Evolutionary conservation across 1,140 invertebrate genomes (phyloP).

Genomic region (Drosophila bocki): DNA sequence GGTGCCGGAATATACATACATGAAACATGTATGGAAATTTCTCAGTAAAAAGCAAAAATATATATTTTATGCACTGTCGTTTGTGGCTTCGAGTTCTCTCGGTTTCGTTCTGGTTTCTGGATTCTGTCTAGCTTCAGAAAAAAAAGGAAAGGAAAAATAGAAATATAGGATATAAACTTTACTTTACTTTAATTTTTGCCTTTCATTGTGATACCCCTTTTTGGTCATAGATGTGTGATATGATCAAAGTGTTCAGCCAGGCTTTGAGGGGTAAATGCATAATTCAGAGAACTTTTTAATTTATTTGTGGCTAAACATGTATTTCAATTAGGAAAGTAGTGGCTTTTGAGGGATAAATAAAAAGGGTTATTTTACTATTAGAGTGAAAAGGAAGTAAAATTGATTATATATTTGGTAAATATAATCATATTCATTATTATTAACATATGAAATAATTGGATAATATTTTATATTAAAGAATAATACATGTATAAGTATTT

Average conservation of each 20-base stretch:
- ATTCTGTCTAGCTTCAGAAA: not conserved
- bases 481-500: not conserved
- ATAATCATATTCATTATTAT: no score
- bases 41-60: slow-evolving; percentile 63
- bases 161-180: slow-evolving; percentile 55
- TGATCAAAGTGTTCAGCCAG: slow-evolving; percentile 24
- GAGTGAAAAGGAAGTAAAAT: no score
- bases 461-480: no score
- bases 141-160: slow-evolving; percentile 9
- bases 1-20: slow-evolving; percentile 43
- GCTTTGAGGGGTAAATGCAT: not conserved
- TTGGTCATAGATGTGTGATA: not conserved
- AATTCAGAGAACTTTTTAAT: slow-evolving; percentile 4
- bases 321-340: not conserved
- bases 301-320: not conserved
- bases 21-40: slow-evolving; percentile 74
- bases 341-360: not conserved
- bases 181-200: slow-evolving; percentile 33
- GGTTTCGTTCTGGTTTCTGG: slow-evolving; percentile 30
- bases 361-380: not conserved
- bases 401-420: no score
- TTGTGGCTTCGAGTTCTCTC: slow-evolving; percentile 50
- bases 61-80: slow-evolving; percentile 83
- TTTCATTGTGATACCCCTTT: slow-evolving; percentile 53
- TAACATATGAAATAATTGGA: no score